Base-by-base conservation (phyloP, 1,140 invertebrate species). In the Rhizoglyphus robini region DNA sequence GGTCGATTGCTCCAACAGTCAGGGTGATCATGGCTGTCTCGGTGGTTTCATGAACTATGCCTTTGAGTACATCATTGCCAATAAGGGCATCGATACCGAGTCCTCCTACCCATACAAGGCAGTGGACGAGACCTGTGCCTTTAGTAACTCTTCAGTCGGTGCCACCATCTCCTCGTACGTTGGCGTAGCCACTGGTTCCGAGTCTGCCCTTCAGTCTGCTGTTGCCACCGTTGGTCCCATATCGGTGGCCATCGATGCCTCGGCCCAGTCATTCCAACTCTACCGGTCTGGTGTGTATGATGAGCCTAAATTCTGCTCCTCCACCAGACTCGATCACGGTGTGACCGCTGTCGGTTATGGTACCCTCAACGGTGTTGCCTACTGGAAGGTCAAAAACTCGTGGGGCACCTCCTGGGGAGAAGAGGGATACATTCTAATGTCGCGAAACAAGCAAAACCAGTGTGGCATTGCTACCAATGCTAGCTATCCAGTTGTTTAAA, bases 81-180 rank as follows among this genome's bases (percentile, higher is more conserved):
- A n/a, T n/a, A n/a, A n/a, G n/a, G n/a, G n/a, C n/a, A n/a, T n/a
- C n/a, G n/a, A n/a, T n/a, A n/a, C n/a, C n/a, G n/a, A n/a, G n/a
- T n/a, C n/a, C n/a, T n/a, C n/a, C n/a, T n/a, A n/a, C n/a, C n/a
- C 89, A 0, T 96, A 96, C 75, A 86, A 90, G 75, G 90, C 79
- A 20, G 75, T 84, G 1, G 77, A 80, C 67, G 74, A 74, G 57
- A 74, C 76, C 36, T 87, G 84, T 70, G 78, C 83, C 46, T 93
- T 88, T 75, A 84, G 85, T 65, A 82, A 84, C 71, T n/a, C n/a
- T n/a, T n/a, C n/a, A n/a, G 80, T 80, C 0, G 92, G 90, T 27
- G 92, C 90, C 0, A 84, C 83, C 15, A 88, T 91, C 74, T 82
- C 79, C 38, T 91, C 92, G 15, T 94, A 82, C 73, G 82, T 88